These are phyloP conservation scores for Catostomus latipinnis DNA, from an alignment of 2,797 vertebrate species.

Conservation along the genomic window DNA sequence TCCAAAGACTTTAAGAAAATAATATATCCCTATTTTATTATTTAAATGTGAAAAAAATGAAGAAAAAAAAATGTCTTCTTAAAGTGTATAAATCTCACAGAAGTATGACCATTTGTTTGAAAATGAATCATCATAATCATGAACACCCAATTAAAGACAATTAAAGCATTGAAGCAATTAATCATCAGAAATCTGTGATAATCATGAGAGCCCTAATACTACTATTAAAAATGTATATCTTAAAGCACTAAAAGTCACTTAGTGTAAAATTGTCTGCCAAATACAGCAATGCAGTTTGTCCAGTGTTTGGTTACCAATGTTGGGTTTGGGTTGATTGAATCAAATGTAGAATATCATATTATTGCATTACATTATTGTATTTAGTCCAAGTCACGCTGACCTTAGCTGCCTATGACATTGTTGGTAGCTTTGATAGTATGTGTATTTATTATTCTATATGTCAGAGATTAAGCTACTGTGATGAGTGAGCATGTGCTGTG, in stretches of 20 bases:
- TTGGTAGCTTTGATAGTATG: background rate
- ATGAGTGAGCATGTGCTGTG: constrained; percentile 4
- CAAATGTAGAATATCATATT: background rate
- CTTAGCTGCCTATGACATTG: background rate
- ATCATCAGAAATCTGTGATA: too few species aligned
- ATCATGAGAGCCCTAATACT: too few species aligned
- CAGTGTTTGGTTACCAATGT: background rate
- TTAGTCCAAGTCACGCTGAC: background rate
- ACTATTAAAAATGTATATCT: background rate
- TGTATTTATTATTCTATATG: constrained; percentile 7
- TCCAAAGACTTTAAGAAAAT: too few species aligned
- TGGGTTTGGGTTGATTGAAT: background rate
- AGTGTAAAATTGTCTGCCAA: background rate
- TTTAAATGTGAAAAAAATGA: too few species aligned
- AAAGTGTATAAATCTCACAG: too few species aligned
- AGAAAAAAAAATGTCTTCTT: too few species aligned
- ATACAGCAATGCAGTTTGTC: background rate
- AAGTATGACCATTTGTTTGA: too few species aligned
- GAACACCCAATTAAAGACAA: too few species aligned
- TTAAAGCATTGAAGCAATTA: too few species aligned
- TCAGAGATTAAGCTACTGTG: constrained; percentile 32
- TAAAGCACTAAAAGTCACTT: background rate
- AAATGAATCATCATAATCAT: too few species aligned
- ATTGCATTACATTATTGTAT: background rate
- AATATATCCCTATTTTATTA: too few species aligned